A percentile compares a stretch with the other conserved stretches of the same genome.
Evolutionary conservation across 2,797 vertebrate genomes (phyloP).

Genomic region (Schizopygopsis malacanthus): DNA sequence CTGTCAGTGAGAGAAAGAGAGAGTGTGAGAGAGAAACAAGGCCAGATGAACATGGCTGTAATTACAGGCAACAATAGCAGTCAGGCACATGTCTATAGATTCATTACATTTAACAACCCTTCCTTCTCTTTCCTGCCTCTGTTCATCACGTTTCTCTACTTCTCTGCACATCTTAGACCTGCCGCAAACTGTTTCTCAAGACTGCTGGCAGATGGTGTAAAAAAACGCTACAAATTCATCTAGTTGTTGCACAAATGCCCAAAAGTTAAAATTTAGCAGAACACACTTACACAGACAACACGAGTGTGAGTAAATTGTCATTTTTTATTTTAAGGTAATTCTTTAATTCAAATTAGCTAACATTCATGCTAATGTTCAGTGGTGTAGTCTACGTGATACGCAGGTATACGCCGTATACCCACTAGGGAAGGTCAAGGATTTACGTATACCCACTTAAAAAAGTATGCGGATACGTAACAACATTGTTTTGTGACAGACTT

Average conservation of each 20-base stretch:
- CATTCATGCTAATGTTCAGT: not conserved
- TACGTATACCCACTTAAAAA: too few species aligned
- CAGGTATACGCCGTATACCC: too few species aligned
- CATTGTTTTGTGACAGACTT: too few species aligned
- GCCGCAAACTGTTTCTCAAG: not conserved
- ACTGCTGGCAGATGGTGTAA: conserved; percentile 16
- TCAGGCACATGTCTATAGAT: conserved; percentile 73
- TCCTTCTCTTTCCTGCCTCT: conserved; percentile 51
- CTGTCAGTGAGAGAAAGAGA: conserved; percentile 31
- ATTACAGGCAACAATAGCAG: conserved; percentile 85
- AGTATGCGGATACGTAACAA: too few species aligned
- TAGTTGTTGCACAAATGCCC: not conserved
- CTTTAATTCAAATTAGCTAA: not conserved
- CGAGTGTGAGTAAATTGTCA: not conserved
- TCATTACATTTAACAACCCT: conserved; percentile 85
- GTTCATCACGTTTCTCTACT: conserved; percentile 51
- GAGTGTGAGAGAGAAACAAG: conserved; percentile 24
- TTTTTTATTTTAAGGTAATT: not conserved
- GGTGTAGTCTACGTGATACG: too few species aligned
- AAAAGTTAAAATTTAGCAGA: not conserved
- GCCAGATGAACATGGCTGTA: conserved; percentile 81
- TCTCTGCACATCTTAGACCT: conserved; percentile 27
- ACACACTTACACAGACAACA: not conserved
- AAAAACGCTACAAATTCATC: not conserved
- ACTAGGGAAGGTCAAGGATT: too few species aligned